Evolutionary conservation across 2,113 vertebrate genomes (phyloP), one percentile per base, ranked within the genome.

Genomic region (Aphelocoma coerulescens): DNA sequence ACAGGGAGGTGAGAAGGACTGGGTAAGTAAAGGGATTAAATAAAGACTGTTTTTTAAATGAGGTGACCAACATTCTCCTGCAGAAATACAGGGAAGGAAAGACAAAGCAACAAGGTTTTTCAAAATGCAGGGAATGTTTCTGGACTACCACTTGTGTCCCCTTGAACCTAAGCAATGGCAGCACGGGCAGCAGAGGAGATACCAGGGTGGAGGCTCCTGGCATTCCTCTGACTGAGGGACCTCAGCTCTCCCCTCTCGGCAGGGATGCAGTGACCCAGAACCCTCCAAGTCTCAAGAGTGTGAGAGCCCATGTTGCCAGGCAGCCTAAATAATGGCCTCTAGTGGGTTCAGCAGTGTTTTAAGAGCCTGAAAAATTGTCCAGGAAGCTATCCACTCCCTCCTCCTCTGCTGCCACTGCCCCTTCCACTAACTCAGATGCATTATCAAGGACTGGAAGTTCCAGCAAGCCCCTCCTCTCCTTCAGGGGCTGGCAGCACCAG

Each of bases 391-490:
- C 6, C 26, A 51, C 35, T 58, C 73, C 75, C 46, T 91, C 13
- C 30, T 84, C 24, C 63, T 85, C 27, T 13, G 22, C 33, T 77
- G 55, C 41, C 14, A 27, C 83, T 76, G 87, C 41, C 58, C 43
- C 28, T 66, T 39, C 68, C 49, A 26, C 93, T 87, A 84, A 85
- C 59, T 77, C 55, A 93, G 80, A 95, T 43, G 33, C 28, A 84
- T 89, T 95, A 81, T 10, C 4, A 0, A 0, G 46, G 58, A 59
- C 72, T 95, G 58, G 79, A 95, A 96, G 33, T 82, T 37, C 63
- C 89, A 91, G 78, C 63, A 92, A 96, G 72, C n/a, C 41, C 93
- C 83, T 97, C 95, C 85, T 93, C 77, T 97, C 93, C 88, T 85
- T 85, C 4, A 13, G 72, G 91, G 89, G 13, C 30, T 88, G 58